phyloP scores from a whole-genome alignment of 2,797 vertebrate genomes.

The Dipus sagitta region DNA sequence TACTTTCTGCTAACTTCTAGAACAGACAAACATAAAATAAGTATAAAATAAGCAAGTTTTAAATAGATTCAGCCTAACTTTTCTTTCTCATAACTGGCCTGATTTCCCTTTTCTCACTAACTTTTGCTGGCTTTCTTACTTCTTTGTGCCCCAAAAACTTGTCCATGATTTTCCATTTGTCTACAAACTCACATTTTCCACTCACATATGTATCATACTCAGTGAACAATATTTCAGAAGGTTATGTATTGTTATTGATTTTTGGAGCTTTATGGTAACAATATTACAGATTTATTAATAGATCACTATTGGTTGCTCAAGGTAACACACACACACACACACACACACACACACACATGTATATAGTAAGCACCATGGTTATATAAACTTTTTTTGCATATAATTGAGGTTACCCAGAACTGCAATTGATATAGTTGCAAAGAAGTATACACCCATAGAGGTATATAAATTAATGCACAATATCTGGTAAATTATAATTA shows the following conservation, averaged over 20 bases:
- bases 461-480: not conserved
- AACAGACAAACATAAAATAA: conserved; percentile 32
- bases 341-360: too few relatives aligned
- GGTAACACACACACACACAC: too few relatives aligned
- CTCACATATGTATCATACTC: not conserved
- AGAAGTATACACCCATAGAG: not conserved
- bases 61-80: not conserved
- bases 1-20: not conserved
- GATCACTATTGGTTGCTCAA: too few relatives aligned
- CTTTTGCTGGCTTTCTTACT: not conserved
- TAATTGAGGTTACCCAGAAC: too few relatives aligned
- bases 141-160: not conserved
- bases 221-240: not conserved
- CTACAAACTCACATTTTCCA: not conserved
- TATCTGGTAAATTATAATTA: conserved; percentile 32
- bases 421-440: not conserved
- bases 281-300: too few relatives aligned
- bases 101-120: not conserved
- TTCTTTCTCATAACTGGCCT: not conserved
- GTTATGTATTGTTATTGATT: not conserved
- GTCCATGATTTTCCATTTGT: not conserved
- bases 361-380: too few relatives aligned
- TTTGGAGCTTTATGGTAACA: conserved; percentile 5
- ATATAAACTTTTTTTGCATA: too few relatives aligned
- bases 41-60: not conserved